Evolutionary conservation across 1,140 invertebrate genomes (phyloP), one percentile per base, ranked within the genome.

Genomic region (Xylocopa sonorina): DNA sequence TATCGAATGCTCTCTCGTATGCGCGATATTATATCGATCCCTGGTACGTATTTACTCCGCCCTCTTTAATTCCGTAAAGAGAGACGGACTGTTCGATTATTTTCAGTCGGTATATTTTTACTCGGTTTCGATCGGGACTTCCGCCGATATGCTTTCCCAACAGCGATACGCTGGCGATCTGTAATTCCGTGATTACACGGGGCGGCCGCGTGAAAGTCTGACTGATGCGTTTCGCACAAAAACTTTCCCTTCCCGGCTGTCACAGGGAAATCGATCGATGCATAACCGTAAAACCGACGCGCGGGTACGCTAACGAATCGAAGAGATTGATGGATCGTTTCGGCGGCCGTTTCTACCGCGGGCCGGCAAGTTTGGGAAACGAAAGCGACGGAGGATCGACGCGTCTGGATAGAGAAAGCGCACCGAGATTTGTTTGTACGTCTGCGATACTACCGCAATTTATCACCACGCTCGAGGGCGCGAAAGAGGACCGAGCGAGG

Each of bases 271-370:
- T 76, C 63, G 79, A 63, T 81, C 48, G 50, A 46, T 46, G 41
- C 62, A 21, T 16, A 29, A 67, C 27, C 62, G 34, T 34, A 53
- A 68, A 24, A 71, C 32, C 18, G 62, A 78, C 50, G 32, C 58
- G 63, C 51, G n/a, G n/a, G n/a, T n/a, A n/a, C n/a, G 76, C 81
- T 83, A 83, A 85, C 74, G 57, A 46, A 74, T 51, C 43, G 21
- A 18, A n/a, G 64, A 68, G 78, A 87, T 81, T 57, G 78, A 74
- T 84, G 64, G 80, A 14, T 57, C 24, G 60, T 0, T 71, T n/a
- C 27, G 18, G 21, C 2, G 9, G 29, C 32, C 18, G n/a, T 67
- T 57, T 24, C 27, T 5, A 7, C 14, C 27, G 4, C 32, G 58
- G 2, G 46, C 34, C 41, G n/a, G 51, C 34, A 27, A 80, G 38